These are phyloP conservation scores for Clarias batrachus DNA, from an alignment of 2,113 vertebrate genomes.

Conservation along the genomic window DNA sequence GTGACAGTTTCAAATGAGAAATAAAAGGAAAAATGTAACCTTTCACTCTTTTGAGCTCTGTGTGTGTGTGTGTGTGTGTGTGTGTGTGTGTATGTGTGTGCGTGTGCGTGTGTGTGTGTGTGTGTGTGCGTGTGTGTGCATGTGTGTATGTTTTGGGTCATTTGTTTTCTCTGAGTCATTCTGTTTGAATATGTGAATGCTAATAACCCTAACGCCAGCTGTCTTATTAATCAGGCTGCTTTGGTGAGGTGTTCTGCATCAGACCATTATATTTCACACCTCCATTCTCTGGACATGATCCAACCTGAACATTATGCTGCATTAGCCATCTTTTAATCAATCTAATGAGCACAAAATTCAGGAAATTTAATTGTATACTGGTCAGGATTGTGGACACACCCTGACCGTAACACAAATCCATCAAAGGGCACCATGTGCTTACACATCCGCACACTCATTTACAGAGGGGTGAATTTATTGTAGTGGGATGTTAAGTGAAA, in stretches of 20 bases:
- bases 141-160: slow-evolving; percentile 53
- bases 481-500: neutral
- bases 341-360: neutral
- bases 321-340: neutral
- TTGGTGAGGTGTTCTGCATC: slow-evolving; percentile 10
- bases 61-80: slow-evolving; percentile 36
- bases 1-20: slow-evolving; percentile 21
- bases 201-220: slow-evolving; percentile 40
- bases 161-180: slow-evolving; percentile 59
- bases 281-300: neutral
- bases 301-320: slow-evolving; percentile 49
- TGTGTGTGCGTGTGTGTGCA: slow-evolving; percentile 40
- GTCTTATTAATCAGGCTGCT: slow-evolving; percentile 41
- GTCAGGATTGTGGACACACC: neutral
- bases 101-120: slow-evolving; percentile 41
- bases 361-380: neutral
- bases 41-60: slow-evolving; percentile 33
- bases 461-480: neutral
- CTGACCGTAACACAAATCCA: neutral
- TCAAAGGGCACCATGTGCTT: neutral
- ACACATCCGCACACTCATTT: neutral
- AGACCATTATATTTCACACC: slow-evolving; percentile 17
- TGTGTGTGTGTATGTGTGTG: slow-evolving; percentile 42
- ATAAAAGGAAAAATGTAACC: slow-evolving; percentile 45
- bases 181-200: slow-evolving; percentile 40